Conservation (phyloP, 2,113 vertebrate species). For the Noctilio leporinus region DNA sequence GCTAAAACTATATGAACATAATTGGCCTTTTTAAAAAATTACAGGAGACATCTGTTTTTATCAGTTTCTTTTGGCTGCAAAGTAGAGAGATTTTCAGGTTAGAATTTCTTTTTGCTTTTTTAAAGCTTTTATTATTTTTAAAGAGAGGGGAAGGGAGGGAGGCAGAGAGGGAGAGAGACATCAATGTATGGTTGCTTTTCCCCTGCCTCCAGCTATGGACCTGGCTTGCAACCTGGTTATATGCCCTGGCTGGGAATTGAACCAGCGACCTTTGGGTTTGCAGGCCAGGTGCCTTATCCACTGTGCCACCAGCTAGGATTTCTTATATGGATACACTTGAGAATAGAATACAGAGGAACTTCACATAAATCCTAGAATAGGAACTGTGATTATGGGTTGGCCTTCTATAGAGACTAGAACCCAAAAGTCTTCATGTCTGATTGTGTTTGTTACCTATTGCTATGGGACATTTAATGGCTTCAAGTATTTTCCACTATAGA, state of each 20-base stretch:
- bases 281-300: too few relatives aligned
- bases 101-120: neutral
- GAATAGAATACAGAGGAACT: neutral
- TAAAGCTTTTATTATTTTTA: too few relatives aligned
- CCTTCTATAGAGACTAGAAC: neutral
- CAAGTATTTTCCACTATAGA: neutral
- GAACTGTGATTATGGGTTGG: neutral
- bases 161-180: too few relatives aligned
- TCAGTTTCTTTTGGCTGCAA: slow-evolving; percentile 8
- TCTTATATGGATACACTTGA: neutral
- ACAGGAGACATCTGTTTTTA: neutral
- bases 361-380: neutral
- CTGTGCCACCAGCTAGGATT: too few relatives aligned
- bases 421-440: neutral
- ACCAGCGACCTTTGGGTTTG: too few relatives aligned
- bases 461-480: neutral
- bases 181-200: too few relatives aligned
- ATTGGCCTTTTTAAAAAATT: neutral
- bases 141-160: too few relatives aligned
- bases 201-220: too few relatives aligned
- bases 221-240: too few relatives aligned
- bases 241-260: too few relatives aligned
- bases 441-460: neutral
- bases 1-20: neutral
- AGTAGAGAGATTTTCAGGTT: neutral